Evolutionary conservation across 2,888 invertebrate species (phyloP).

Genomic region (Clistopyga incitator): DNA sequence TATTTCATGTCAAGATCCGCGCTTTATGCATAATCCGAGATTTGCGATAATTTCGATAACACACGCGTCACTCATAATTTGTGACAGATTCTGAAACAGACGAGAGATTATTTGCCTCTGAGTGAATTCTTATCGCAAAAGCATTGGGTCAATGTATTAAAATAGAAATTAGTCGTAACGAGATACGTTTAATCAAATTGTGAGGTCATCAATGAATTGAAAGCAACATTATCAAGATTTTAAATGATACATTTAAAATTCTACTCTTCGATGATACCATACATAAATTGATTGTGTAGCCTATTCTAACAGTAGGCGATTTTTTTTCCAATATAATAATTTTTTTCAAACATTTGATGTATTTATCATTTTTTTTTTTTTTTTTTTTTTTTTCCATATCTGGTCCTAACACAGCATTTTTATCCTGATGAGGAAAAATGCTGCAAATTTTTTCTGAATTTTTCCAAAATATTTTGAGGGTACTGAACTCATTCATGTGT

Average conservation of each 20-base stretch:
- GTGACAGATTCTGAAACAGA: constrained; percentile 12
- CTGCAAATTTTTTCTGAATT: too few species aligned
- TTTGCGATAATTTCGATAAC: constrained; percentile 27
- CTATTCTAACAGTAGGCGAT: too few species aligned
- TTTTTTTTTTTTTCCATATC: too few species aligned
- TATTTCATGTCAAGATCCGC: constrained; percentile 34
- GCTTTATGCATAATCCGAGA: constrained; percentile 8
- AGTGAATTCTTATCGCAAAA: constrained; percentile 1
- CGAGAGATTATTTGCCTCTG: not conserved
- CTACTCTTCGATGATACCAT: not conserved
- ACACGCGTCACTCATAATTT: constrained; percentile 15
- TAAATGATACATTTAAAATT: not conserved
- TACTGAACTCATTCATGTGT: too few species aligned
- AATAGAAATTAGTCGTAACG: not conserved
- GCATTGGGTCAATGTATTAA: not conserved
- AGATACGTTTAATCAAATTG: not conserved
- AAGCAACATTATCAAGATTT: not conserved
- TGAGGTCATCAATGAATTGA: not conserved
- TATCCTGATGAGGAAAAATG: too few species aligned
- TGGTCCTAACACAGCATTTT: too few species aligned
- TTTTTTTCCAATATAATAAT: too few species aligned
- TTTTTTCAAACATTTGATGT: too few species aligned
- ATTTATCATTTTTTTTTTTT: too few species aligned
- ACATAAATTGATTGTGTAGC: too few species aligned
- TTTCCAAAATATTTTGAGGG: too few species aligned